A percentile compares a stretch with the other conserved stretches of the same genome.
phyloP scores from a whole-genome alignment of 2,797 vertebrate species.

The Jordanella pulchra region DNA sequence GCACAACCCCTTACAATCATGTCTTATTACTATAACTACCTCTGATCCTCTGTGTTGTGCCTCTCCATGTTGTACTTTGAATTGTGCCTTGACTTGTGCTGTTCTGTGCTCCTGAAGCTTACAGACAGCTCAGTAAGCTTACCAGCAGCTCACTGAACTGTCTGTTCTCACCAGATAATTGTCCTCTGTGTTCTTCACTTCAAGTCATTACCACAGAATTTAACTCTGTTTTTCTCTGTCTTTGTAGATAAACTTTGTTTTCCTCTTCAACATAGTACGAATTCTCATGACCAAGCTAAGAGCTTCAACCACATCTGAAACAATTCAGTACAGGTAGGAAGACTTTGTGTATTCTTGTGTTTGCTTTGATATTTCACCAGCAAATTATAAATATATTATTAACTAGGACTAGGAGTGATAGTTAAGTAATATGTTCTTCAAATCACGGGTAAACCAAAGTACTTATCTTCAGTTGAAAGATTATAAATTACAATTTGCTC shows the following conservation, averaged over 20 bases:
- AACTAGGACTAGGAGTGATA: too few species aligned
- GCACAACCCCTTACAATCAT: not conserved
- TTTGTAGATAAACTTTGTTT: slow-evolving; percentile 93
- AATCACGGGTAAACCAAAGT: too few species aligned
- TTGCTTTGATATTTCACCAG: too few species aligned
- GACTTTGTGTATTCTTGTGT: not conserved
- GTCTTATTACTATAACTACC: not conserved
- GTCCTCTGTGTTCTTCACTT: slow-evolving; percentile 8
- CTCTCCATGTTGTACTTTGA: slow-evolving; percentile 12
- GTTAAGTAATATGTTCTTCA: too few species aligned
- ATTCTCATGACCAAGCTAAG: slow-evolving; percentile 97
- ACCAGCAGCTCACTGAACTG: slow-evolving; percentile 27
- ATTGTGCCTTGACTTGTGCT: slow-evolving; percentile 18
- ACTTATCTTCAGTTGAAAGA: too few species aligned
- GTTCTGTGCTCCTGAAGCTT: slow-evolving; percentile 18
- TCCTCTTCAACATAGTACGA: slow-evolving; percentile 97
- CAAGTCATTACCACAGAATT: slow-evolving; percentile 12
- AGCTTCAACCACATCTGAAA: slow-evolving; percentile 96
- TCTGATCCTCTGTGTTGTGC: slow-evolving; percentile 7
- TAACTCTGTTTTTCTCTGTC: slow-evolving; percentile 23
- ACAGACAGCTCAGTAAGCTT: not conserved
- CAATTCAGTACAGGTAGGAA: slow-evolving; percentile 94
- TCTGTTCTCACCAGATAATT: slow-evolving; percentile 15
- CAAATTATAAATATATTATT: too few species aligned
- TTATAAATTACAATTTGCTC: too few species aligned